A percentile compares a stretch with the other conserved stretches of the same genome.
These are phyloP conservation scores for Brachionichthys hirsutus DNA, from an alignment of 2,113 vertebrate genomes.

Conservation along the genomic window DNA sequence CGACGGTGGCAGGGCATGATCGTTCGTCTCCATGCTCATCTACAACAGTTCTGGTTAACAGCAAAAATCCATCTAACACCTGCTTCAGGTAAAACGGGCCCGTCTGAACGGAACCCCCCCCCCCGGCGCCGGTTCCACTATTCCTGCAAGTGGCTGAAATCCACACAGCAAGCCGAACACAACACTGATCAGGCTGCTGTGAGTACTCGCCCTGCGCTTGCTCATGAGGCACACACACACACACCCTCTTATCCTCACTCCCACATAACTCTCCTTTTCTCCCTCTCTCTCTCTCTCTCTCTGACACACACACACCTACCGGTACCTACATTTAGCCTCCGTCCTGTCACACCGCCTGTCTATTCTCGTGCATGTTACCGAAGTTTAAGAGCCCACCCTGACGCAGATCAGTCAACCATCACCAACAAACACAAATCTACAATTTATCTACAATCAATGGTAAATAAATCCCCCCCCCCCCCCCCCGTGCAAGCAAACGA, in stretches of 20 bases:
- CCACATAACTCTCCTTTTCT: slow-evolving; percentile 38
- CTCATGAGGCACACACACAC: slow-evolving; percentile 2
- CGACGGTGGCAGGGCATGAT: slow-evolving; percentile 59
- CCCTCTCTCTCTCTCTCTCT: slow-evolving; percentile 4
- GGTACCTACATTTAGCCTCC: slow-evolving; percentile 23
- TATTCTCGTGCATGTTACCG: slow-evolving; percentile 72
- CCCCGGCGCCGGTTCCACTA: slow-evolving; percentile 27
- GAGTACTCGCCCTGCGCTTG: slow-evolving; percentile 45
- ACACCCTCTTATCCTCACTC: slow-evolving; percentile 54
- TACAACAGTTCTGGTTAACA: not conserved
- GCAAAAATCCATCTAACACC: not conserved
- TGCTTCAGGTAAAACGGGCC: not conserved
- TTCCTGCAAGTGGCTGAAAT: slow-evolving; percentile 28
- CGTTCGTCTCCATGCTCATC: slow-evolving; percentile 77
- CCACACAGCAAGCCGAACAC: slow-evolving; percentile 34
- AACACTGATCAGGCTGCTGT: slow-evolving; percentile 46
- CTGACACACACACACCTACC: slow-evolving; percentile 21
- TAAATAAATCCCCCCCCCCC: not conserved
- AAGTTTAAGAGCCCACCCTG: slow-evolving; percentile 76
- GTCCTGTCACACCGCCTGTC: slow-evolving; percentile 47
- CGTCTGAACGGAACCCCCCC: slow-evolving; percentile 7
- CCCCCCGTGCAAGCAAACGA: slow-evolving; percentile 6
- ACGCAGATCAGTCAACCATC: slow-evolving; percentile 54
- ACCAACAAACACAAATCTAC: not conserved
- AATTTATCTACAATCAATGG: not conserved